Evolutionary conservation across 2,797 vertebrate species (phyloP).

Genomic region (Rousettus madagascariensis): DNA sequence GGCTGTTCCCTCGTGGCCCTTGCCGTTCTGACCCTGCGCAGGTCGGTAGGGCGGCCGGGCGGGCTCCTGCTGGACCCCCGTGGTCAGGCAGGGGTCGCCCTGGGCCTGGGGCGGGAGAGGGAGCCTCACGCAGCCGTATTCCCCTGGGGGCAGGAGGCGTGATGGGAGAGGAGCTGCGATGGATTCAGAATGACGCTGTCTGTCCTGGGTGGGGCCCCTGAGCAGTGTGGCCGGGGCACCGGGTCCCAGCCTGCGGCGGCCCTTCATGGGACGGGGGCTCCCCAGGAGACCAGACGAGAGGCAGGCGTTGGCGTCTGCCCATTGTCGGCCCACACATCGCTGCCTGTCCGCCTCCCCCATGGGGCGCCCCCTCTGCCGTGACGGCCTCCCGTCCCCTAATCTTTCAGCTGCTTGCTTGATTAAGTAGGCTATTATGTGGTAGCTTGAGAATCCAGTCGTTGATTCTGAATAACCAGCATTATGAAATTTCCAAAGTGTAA

Average conservation of each 20-base stretch:
- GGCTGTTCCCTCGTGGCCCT: not conserved
- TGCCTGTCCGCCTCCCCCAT: not conserved
- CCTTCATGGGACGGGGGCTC: not conserved
- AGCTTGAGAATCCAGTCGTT: not conserved
- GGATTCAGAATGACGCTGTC: not conserved
- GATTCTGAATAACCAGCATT: not conserved
- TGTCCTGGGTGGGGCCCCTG: not conserved
- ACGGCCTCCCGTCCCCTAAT: not conserved
- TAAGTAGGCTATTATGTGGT: not conserved
- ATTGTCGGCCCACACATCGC: not conserved
- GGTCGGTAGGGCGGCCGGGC: not conserved
- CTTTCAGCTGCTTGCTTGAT: not conserved
- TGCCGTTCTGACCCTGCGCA: not conserved
- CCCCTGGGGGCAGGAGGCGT: not conserved
- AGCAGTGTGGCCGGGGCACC: not conserved
- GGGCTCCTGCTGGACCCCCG: not conserved
- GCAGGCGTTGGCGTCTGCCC: not conserved
- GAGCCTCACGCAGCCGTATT: not conserved
- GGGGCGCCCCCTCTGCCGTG: accelerated
- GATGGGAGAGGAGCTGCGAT: not conserved
- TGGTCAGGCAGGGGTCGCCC: not conserved
- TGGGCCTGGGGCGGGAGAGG: not conserved
- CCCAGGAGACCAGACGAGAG: not conserved
- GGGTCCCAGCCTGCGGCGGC: not conserved
- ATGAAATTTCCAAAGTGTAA: not conserved